Conservation (phyloP, 2,113 vertebrate species). For the Oreochromis spilurus region DNA sequence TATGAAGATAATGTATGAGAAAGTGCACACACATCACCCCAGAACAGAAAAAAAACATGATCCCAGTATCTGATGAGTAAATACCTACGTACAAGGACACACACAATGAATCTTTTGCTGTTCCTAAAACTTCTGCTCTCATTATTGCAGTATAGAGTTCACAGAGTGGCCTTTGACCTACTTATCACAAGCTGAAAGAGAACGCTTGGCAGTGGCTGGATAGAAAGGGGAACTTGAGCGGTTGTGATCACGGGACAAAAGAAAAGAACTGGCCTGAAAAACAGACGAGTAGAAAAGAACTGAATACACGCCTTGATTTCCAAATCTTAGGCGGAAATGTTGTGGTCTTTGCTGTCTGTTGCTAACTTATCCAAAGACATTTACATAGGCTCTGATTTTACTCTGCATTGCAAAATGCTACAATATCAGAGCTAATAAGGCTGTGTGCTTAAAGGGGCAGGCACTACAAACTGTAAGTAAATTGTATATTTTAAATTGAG, state of each 20-base stretch:
- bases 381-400: background rate
- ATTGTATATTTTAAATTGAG: background rate
- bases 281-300: background rate
- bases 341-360: background rate
- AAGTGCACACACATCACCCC: background rate
- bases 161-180: constrained; percentile 14
- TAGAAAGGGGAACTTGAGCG: constrained; percentile 24
- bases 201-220: background rate
- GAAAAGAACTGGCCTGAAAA: background rate
- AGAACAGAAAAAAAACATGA: background rate
- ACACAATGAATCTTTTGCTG: background rate
- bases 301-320: background rate
- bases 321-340: background rate
- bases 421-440: background rate
- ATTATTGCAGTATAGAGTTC: background rate
- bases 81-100: background rate
- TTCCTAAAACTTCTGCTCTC: background rate
- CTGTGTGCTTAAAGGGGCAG: background rate
- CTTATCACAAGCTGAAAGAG: background rate
- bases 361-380: background rate
- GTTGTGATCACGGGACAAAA: constrained; percentile 8
- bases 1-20: background rate
- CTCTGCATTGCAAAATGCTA: background rate
- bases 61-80: background rate
- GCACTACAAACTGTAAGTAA: background rate